Base-by-base conservation (phyloP, 2,797 vertebrate species). In the Heliangelus exortis region DNA sequence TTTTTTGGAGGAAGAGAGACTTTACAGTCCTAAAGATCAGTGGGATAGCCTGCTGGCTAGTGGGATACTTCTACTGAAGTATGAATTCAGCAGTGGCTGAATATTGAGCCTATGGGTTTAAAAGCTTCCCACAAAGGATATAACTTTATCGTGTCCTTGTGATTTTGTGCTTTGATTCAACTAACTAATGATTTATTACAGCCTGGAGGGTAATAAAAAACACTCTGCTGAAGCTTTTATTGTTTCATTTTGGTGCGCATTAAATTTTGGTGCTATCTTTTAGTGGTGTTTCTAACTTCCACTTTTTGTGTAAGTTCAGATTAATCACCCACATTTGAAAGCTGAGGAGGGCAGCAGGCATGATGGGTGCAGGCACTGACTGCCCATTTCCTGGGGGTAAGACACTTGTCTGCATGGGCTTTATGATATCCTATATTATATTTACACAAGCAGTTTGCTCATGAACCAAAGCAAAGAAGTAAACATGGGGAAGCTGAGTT, bases 91-190 rank as follows among this genome's bases (percentile, higher is more conserved):
- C 51, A 74, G 55, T 25, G 6, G 39, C 47, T 84, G 62, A 63
- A 63, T 76, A 67, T 67, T 69, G 66, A 79, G 36, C 43, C 58
- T 75, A 7, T 36, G 72, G 73, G 58, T 76, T 92, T 53, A 59
- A 54, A 79, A 90, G 9, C 29, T 67, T 93, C 71, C 55, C 36
- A 21, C 62, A 88, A 95, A 94, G 85, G 57, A 83, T 17, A 13
- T 75, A 79, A 77, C 74, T 93, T 92, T 43, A 82, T 91, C 77
- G 79, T 80, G 93, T 92, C 95, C 91, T 94, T 96, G 77, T 79
- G 89, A 82, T 96, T 93, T 59, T 93, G 82, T 87, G 87, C 92
- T 95, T 93, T 91, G 87, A 92, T 89, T 93, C 81, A 19, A 74
- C 87, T 43, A 81, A 51, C 84, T 85, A 93, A 89, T 93, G 83